Base-by-base conservation (phyloP, 2,113 vertebrate genomes). In the Hydropotes inermis region DNA sequence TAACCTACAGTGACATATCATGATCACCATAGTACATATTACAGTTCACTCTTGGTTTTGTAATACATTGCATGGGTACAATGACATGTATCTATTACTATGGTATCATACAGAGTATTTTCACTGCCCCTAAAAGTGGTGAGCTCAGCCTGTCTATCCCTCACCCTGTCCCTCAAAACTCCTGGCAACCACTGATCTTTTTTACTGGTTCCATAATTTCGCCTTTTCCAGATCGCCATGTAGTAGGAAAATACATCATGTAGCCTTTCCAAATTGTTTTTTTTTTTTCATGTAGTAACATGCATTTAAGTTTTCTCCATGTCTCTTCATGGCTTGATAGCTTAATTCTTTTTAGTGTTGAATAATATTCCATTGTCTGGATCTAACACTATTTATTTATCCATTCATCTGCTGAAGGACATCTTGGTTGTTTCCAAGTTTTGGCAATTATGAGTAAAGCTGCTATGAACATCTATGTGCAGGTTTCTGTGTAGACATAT, bases 1-100 rank as follows among this genome's bases (percentile, higher is more conserved):
- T 21, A 67, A 1, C 76, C 9, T 21, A 16, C 27, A 15, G 7
- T 1, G n/a, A 10, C 4, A 3, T 0, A 2, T 6, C 27, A 4
- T n/a, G 23, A 33, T 30, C 78, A 6, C 52, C 8, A 13, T 6
- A 25, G 39, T 45, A 43, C 33, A 1, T 1, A 12, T 45, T 1
- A 13, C 17, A 6, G 17, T 7, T 89, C 25, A 25, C 78, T 57
- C 23, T 23, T 55, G 30, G 52, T 25, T 47, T 10, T 17, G 7
- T 16, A 13, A 76, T 43, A 3, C 5, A 2, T 21, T 17, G 30
- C 11, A 3, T 15, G 58, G 27, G 21, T 10, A 36, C 85, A 21
- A 57, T 21, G 64, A 30, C 30, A 28, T 1, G 64, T 58, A 47
- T 21, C 91, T 61, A 13, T 27, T 36, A 5, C 3, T 23, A 23